phyloP scores from a whole-genome alignment of 2,888 invertebrate genomes.

The Drosophila subquinaria region DNA sequence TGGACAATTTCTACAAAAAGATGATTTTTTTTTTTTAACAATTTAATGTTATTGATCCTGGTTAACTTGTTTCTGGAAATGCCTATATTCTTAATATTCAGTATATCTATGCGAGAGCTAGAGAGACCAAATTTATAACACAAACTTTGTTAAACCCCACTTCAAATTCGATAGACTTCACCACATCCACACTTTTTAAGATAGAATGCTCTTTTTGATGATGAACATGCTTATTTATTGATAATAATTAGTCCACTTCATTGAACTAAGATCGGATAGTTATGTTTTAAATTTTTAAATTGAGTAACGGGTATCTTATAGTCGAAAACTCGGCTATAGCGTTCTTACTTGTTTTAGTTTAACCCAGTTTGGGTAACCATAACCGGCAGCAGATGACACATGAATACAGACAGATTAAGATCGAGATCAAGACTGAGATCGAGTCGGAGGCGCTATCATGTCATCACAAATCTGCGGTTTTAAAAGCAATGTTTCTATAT shows the following conservation, averaged over 20 bases:
- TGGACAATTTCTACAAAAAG: too few species aligned
- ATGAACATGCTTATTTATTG: too few species aligned
- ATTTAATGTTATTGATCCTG: too few species aligned
- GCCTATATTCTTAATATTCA: too few species aligned
- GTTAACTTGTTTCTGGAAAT: too few species aligned
- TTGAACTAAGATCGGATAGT: too few species aligned
- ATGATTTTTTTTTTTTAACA: too few species aligned
- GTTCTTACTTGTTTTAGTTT: slow-evolving; percentile 15
- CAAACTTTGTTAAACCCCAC: not conserved
- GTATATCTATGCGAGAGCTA: not conserved
- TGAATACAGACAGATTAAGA: not conserved
- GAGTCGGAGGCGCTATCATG: slow-evolving; percentile 8
- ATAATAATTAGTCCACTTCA: too few species aligned
- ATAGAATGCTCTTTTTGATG: too few species aligned
- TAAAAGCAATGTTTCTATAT: not conserved
- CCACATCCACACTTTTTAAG: too few species aligned
- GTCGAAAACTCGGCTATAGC: not conserved
- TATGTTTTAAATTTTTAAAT: not conserved
- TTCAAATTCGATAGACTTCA: not conserved
- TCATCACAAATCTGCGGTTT: slow-evolving; percentile 31
- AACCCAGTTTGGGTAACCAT: slow-evolving; percentile 13
- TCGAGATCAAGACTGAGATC: slow-evolving; percentile 3
- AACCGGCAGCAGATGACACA: slow-evolving; percentile 10
- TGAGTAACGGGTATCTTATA: slow-evolving; percentile 2
- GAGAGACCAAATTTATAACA: not conserved